Evolutionary conservation across 2,888 invertebrate genomes (phyloP), one percentile per base, ranked within the genome.

Genomic region (Leptopilina syphax): DNA sequence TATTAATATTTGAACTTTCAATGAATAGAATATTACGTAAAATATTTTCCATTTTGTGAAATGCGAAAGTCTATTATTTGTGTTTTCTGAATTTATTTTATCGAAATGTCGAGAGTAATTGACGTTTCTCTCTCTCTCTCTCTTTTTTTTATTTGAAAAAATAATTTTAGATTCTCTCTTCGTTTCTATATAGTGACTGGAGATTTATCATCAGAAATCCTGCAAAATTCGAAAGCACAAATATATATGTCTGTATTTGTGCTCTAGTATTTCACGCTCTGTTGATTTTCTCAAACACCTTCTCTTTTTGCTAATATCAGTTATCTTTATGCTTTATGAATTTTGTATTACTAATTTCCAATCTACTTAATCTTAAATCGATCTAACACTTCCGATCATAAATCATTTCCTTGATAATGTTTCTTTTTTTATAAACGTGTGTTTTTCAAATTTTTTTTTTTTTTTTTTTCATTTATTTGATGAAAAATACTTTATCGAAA

Each of bases 201-300:
- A 57, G n/a, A 73, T 73, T 57, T 57, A 57, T 57, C 34, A 73
- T 73, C 73, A 57, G 57, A 73, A 57, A 73, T 73, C 34, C 57
- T n/a, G 34, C 27, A 10, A 34, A 73, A 73, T 73, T 73, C 73
- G 73, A 73, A 73, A 73, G 73, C 73, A 54, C 18, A 57, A n/a
- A 34, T 44, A 1, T n/a, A n/a, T 50, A 57, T 73, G 8, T 73
- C 73, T 34, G 41, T 73, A 34, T 54, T 34, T 34, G n/a, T 73
- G 57, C 73, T 73, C 73, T 73, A 10, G 73, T 73, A 73, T 73
- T 73, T 57, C 1, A 73, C 73, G 73, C 73, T 57, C 73, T 73
- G 57, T 41, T 57, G 73, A 57, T 54, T 73, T 57, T 34, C 57
- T 57, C 57, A 57, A 57, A 57, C 73, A 57, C 73, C 57, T 73